These are phyloP conservation scores for Limonius californicus DNA, from an alignment of 1,140 invertebrate genomes.

Conservation along the genomic window DNA sequence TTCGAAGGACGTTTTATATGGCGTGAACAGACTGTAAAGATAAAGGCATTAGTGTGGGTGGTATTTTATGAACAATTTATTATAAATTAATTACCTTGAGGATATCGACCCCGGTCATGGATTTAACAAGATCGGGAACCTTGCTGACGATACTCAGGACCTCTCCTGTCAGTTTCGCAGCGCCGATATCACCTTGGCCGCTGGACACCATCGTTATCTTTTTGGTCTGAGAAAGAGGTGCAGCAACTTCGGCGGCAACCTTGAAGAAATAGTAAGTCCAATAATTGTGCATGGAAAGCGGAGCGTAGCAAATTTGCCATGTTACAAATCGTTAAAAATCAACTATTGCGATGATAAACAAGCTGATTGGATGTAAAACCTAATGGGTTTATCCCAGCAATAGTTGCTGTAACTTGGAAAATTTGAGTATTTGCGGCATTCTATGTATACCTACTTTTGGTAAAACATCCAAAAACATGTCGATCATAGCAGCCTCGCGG, in stretches of 20 bases:
- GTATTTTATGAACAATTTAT: background rate
- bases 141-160: constrained; percentile 88
- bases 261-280: constrained; percentile 47
- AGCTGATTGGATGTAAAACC: no score
- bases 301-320: no score
- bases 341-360: no score
- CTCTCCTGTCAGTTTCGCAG: constrained; percentile 89
- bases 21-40: constrained; percentile 22
- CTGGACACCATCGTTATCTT: constrained; percentile 83
- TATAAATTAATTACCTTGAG: constrained; percentile 59
- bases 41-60: background rate
- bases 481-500: constrained; percentile 93
- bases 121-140: constrained; percentile 86
- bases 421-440: no score
- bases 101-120: constrained; percentile 89
- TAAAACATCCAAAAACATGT: constrained; percentile 94
- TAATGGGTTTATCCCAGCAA: no score
- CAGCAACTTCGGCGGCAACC: constrained; percentile 93
- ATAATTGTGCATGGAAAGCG: no score
- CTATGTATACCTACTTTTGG: constrained; percentile 84
- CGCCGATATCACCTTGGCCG: constrained; percentile 87
- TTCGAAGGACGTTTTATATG: constrained; percentile 10
- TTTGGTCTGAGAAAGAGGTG: constrained; percentile 86
- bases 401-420: no score
- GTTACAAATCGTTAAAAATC: background rate